phyloP scores from a whole-genome alignment of 2,888 invertebrate species.

The Xestia ashworthii region DNA sequence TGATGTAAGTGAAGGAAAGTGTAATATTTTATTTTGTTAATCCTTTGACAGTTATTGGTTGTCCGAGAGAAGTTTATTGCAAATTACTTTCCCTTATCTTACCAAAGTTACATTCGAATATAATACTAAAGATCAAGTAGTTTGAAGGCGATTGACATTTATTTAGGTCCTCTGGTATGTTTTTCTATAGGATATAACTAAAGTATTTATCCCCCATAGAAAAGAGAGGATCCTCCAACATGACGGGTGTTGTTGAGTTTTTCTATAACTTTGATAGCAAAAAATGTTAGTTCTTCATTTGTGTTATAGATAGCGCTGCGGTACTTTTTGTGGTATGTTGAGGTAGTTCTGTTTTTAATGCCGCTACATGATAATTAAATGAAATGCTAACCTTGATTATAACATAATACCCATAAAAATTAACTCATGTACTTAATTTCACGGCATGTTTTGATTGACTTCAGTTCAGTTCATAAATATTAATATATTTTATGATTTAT shows the following conservation, averaged over 20 bases:
- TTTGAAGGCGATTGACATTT: neutral
- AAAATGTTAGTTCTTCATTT: no score
- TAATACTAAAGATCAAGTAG: neutral
- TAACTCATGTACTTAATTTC: constrained; percentile 24
- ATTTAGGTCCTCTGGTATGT: neutral
- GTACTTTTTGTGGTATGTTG: no score
- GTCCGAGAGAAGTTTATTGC: constrained; percentile 45
- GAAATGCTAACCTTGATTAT: constrained; percentile 18
- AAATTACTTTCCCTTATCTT: constrained; percentile 42
- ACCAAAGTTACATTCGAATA: neutral
- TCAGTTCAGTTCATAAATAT: constrained; percentile 48
- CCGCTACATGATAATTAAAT: neutral
- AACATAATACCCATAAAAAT: constrained; percentile 7
- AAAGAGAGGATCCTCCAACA: no score
- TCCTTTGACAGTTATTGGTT: constrained; percentile 20
- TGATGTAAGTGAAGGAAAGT: constrained; percentile 13
- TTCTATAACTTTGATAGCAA: no score
- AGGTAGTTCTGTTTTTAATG: no score
- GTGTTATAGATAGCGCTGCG: no score
- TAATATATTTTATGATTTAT: constrained; percentile 45
- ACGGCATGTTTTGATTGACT: constrained; percentile 31
- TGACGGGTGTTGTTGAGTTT: no score
- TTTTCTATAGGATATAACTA: neutral
- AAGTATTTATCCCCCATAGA: no score
- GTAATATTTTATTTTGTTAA: constrained; percentile 14